phyloP scores from a whole-genome alignment of 2,888 invertebrate species.

The Eupithecia subumbrata region DNA sequence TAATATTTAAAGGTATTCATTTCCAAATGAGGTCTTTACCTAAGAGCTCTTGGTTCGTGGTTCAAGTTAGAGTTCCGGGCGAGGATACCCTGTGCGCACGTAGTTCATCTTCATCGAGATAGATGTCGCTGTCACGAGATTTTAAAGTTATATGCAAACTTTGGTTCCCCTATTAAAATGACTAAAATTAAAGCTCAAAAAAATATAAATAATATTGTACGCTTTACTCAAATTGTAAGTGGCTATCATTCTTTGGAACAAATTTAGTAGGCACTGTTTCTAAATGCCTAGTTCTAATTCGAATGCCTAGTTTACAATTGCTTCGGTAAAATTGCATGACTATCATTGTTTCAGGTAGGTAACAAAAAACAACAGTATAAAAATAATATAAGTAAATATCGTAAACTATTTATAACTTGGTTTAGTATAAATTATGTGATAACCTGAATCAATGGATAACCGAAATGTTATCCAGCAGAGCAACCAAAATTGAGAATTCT shows the following conservation, averaged over 20 bases:
- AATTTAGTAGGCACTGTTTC: too few relatives aligned
- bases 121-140: conserved; percentile 38
- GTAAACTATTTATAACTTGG: not conserved
- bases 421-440: not conserved
- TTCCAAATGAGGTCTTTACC: not conserved
- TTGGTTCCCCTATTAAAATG: not conserved
- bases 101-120: conserved; percentile 29
- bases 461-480: too few relatives aligned
- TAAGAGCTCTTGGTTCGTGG: not conserved
- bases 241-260: too few relatives aligned
- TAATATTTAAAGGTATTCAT: not conserved
- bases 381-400: not conserved
- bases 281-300: too few relatives aligned
- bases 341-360: not conserved
- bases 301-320: not conserved
- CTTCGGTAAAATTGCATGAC: not conserved
- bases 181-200: not conserved
- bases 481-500: too few relatives aligned
- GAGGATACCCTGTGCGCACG: conserved; percentile 3
- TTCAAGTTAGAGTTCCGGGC: not conserved
- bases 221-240: too few relatives aligned
- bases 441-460: too few relatives aligned
- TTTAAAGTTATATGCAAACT: not conserved
- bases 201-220: not conserved
- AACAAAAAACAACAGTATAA: too few relatives aligned